Base-by-base conservation (phyloP, 2,888 invertebrate species). In the Meandrusa payeni region DNA sequence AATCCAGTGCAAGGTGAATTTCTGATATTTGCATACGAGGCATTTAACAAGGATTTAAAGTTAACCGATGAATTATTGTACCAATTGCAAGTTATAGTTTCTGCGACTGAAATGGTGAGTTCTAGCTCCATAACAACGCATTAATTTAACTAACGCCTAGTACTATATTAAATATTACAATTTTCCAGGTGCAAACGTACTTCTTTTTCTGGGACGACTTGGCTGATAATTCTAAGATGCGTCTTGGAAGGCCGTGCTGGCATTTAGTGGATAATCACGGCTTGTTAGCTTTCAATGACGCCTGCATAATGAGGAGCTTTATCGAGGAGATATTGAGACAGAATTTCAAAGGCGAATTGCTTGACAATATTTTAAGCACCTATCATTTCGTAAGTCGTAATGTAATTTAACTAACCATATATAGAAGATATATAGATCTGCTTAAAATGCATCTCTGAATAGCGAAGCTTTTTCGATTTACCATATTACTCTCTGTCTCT, bases 1-100 rank as follows among this genome's bases (percentile, higher is more conserved):
- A 11, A 38, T 17, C 43, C 37, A 4, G 32, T 43, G 3, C 43
- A 43, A 17, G 43, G 37, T 4, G 43, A 43, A 20, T 31, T 43
- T 13, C 24, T 43, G 20, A 7, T 20, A n/a, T 9, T 20, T n/a
- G 20, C 37, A 6, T 43, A 37, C 7, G 43, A 43, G 3, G 7
- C 26, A 2, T 11, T 43, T 6, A 13, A 10, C 9, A 31, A 32
- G 2, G 26, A 31, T 0, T 5, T 22, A 20, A 13, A 9, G 2
- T 5, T 38, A 2, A 22, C 20, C n/a, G 32, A 38, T 2, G 43
- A 43, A n/a, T 5, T 43, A 5, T 11, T 43, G 3, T 13, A 38
- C 6, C 9, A 38, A 32, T 3, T 43, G 1, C 32, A 38, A 38
- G 38, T 32, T 1, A 3, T 43, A 1, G 24, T 38, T 5, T 22